Base-by-base conservation (phyloP, 2,797 vertebrate genomes). In the Peromyscus aztecus region DNA sequence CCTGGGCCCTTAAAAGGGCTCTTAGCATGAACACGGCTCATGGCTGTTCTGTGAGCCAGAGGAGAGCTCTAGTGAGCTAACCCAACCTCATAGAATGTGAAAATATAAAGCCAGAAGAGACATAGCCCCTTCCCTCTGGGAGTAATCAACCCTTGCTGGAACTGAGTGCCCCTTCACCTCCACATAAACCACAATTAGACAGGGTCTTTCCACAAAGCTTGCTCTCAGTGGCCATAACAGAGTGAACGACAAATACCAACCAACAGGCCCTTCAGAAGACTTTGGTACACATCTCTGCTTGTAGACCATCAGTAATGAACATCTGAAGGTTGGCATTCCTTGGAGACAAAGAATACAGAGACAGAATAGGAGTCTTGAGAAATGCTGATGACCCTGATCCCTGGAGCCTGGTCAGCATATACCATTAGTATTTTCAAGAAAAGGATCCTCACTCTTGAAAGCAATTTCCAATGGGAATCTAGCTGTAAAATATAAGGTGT, bases 151-250 rank as follows among this genome's bases (percentile, higher is more conserved):
- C 7, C 61, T 24, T 24, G 31, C 4, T 14, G 34, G 76, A 37
- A 76, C 10, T 0, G 0, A 0, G 2, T 1, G 21, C 4, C 21
- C 11, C 29, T 75, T 81, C 19, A 24, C 16, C 31, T 65, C 27
- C 76, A 14, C 29, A n/a, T 55, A 59, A 34, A 71, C 11, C 21
- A 37, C 82, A 85, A 0, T 8, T 6, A 31, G 29, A 83, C 29
- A 65, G 19, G 27, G 14, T 14, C 52, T 43, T 2, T 29, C 52
- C 27, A 2, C 6, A 67, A 3, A 24, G 29, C 0, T 0, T 80
- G 11, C 24, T 4, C 80, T 75, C 3, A 0, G 61, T 19, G 59
- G 29, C 21, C 27, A 37, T 49, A 40, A 37, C 12, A 29, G n/a
- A 37, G 29, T 3, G 2, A 78, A 13, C 0, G 21, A 29, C 12